These are phyloP conservation scores for Oreocharis arfaki DNA, from an alignment of 2,113 vertebrate species.

Conservation along the genomic window DNA sequence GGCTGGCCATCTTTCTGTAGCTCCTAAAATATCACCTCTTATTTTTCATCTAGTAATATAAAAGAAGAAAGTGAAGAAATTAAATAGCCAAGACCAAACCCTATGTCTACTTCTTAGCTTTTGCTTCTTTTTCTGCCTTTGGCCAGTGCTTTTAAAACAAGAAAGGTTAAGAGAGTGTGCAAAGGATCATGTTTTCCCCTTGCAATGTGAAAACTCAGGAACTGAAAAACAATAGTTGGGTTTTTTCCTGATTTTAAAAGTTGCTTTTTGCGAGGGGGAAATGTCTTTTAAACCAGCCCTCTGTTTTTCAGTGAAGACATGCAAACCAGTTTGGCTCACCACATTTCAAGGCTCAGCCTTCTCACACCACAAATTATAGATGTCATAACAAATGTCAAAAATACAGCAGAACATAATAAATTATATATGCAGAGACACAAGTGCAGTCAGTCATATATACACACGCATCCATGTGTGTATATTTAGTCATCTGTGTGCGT, in stretches of 20 bases:
- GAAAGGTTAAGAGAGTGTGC: background rate
- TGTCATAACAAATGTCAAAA: conserved; percentile 43
- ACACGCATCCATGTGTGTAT: background rate
- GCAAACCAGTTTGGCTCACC: background rate
- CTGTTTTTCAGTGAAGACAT: conserved; percentile 1
- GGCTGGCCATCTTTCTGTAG: conserved; percentile 31
- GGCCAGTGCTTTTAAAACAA: background rate
- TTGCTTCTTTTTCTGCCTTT: background rate
- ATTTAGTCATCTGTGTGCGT: background rate
- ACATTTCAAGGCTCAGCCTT: conserved; percentile 18
- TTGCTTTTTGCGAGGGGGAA: background rate
- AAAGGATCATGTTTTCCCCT: background rate
- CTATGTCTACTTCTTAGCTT: background rate
- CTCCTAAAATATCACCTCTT: conserved; percentile 38
- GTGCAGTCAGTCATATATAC: background rate
- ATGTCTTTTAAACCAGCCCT: background rate
- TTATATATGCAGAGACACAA: background rate
- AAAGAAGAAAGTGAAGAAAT: conserved; percentile 34
- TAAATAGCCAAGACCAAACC: background rate
- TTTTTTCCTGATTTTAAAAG: background rate
- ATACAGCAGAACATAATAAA: conserved; percentile 1
- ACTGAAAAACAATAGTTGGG: background rate
- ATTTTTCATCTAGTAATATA: conserved; percentile 34
- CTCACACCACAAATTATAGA: conserved; percentile 55
- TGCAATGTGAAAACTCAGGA: background rate